Percentiles rank a stretch among this genome's conserved stretches.
These are phyloP conservation scores for Bubalus kerabau DNA, from an alignment of 2,113 vertebrate species.

Conservation along the genomic window DNA sequence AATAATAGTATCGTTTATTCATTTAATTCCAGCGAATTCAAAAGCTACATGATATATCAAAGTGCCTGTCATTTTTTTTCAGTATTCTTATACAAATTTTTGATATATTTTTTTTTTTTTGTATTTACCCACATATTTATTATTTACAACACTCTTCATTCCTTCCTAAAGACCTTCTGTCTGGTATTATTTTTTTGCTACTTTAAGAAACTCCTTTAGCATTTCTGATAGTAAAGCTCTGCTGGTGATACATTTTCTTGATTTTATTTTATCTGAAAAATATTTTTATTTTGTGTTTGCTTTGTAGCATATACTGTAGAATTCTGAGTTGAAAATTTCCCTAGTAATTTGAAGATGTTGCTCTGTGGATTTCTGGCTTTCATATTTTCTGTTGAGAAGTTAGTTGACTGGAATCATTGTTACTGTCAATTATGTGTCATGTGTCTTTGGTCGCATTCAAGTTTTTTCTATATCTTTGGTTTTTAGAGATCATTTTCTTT, in stretches of 20 bases:
- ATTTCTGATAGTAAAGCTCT: not conserved
- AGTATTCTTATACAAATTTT: constrained; percentile 17
- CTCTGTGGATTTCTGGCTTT: not conserved
- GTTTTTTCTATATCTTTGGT: not conserved
- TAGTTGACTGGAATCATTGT: not conserved
- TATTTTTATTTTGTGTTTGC: not conserved
- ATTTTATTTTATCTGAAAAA: not conserved
- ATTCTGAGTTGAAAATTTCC: not conserved
- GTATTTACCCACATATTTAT: not conserved
- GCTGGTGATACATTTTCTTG: not conserved
- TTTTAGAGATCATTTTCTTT: not conserved
- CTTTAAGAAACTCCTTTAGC: not conserved
- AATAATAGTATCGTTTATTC: constrained; percentile 51
- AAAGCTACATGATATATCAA: constrained; percentile 20
- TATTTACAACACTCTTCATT: not conserved
- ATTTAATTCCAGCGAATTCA: constrained; percentile 47
- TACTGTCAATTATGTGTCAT: not conserved
- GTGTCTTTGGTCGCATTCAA: not conserved
- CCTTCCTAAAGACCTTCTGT: not conserved
- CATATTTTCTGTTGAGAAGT: not conserved
- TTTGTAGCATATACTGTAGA: not conserved
- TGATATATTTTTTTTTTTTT: not conserved
- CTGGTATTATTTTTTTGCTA: not conserved
- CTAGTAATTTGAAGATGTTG: not conserved
- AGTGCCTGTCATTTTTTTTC: constrained; percentile 1